Conservation (phyloP, 2,113 vertebrate genomes). For the Silurus asotus region DNA sequence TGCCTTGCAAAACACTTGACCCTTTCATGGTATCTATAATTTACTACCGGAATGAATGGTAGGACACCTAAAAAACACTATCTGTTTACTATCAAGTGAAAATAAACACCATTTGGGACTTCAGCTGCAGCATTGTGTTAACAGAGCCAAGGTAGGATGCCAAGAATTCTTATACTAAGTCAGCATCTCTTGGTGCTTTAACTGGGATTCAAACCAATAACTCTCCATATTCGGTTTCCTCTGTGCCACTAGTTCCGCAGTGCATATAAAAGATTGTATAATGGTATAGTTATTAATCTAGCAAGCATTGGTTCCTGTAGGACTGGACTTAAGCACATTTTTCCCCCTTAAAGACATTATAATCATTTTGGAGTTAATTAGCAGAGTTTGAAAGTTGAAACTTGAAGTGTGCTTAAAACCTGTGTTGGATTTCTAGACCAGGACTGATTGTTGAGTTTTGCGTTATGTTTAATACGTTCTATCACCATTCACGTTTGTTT, state of each 20-base stretch:
- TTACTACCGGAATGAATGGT: neutral
- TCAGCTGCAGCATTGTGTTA: neutral
- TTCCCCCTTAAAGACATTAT: neutral
- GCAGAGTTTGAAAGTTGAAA: neutral
- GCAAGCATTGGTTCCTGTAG: neutral
- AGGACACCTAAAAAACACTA: neutral
- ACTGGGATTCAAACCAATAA: constrained; percentile 6
- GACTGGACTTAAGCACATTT: neutral
- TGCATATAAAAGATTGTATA: neutral
- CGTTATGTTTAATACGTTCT: neutral
- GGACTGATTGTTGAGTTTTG: neutral
- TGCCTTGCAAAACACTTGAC: neutral
- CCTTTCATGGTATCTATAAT: neutral
- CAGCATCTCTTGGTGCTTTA: constrained; percentile 13
- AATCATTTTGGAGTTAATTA: neutral
- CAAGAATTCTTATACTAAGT: neutral
- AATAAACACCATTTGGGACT: neutral
- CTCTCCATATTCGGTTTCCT: neutral
- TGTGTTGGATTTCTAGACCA: neutral
- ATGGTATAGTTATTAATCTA: neutral
- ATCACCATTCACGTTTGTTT: neutral
- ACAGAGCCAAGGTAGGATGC: neutral
- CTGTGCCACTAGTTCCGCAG: neutral
- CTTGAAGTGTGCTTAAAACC: neutral
- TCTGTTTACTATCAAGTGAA: neutral